Evolutionary conservation across 2,888 invertebrate genomes (phyloP).

Genomic region (Drosophila setosimentum): DNA sequence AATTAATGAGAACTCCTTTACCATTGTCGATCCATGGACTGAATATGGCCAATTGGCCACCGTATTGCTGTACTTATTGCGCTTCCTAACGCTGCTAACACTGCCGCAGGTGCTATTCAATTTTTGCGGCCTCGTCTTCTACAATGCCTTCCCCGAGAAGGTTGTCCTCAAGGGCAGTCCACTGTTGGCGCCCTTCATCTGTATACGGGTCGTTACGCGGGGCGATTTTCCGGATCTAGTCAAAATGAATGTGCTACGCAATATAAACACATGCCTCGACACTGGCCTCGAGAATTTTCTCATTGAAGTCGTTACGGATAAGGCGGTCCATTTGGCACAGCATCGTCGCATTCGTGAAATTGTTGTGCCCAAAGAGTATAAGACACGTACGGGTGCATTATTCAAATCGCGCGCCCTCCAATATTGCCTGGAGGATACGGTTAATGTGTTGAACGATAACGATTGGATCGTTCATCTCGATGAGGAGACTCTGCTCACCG

Average conservation of each 20-base stretch:
- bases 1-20: constrained; percentile 86
- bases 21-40: constrained; percentile 91
- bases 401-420: constrained; percentile 98
- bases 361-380: constrained; percentile 94
- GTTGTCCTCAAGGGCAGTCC: constrained; percentile 95
- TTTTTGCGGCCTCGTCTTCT: constrained; percentile 93
- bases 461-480: constrained; percentile 99
- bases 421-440: constrained; percentile 96
- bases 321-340: constrained; percentile 90
- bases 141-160: constrained; percentile 98
- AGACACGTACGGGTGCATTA: constrained; percentile 95
- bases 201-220: constrained; percentile 96
- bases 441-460: constrained; percentile 93
- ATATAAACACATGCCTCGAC: constrained; percentile 94
- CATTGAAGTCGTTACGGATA: constrained; percentile 98
- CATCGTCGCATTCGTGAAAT: constrained; percentile 94
- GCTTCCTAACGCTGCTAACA: constrained; percentile 93
- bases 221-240: constrained; percentile 97
- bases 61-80: constrained; percentile 90
- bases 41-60: constrained; percentile 92
- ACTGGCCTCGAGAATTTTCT: constrained; percentile 97
- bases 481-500: constrained; percentile 97
- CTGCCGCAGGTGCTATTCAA: constrained; percentile 94
- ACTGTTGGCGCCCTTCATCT: constrained; percentile 96
- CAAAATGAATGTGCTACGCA: constrained; percentile 93